phyloP scores from a whole-genome alignment of 1,140 invertebrate species.

The Drosophila sulfurigaster region DNA sequence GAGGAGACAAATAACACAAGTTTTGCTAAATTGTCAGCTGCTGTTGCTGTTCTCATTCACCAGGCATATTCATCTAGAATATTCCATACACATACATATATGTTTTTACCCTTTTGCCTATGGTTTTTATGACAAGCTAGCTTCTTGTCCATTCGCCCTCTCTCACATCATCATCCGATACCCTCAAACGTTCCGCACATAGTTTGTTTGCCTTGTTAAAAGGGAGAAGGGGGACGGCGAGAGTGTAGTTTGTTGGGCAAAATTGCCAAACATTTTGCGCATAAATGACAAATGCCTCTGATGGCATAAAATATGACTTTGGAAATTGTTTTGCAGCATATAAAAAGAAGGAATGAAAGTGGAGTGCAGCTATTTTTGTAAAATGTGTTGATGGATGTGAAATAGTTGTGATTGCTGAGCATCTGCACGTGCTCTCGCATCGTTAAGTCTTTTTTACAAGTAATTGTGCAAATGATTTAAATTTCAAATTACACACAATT shows the following conservation, averaged over 20 bases:
- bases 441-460: background rate
- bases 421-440: no score
- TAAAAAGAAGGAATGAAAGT: slow-evolving; percentile 52
- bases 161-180: slow-evolving; percentile 25
- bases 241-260: slow-evolving; percentile 33
- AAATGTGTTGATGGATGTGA: slow-evolving; percentile 24
- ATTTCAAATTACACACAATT: background rate
- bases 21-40: slow-evolving; percentile 73
- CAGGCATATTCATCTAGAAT: slow-evolving; percentile 24
- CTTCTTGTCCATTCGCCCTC: slow-evolving; percentile 11
- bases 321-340: slow-evolving; percentile 81
- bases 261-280: slow-evolving; percentile 81
- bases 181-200: slow-evolving; percentile 51
- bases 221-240: background rate
- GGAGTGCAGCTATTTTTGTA: slow-evolving; percentile 9
- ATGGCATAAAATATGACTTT: slow-evolving; percentile 84
- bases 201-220: slow-evolving; percentile 36
- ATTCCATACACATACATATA: slow-evolving; percentile 32
- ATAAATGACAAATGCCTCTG: slow-evolving; percentile 83
- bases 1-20: slow-evolving; percentile 73
- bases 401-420: slow-evolving; percentile 45
- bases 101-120: slow-evolving; percentile 43
- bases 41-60: slow-evolving; percentile 36
- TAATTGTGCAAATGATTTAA: background rate
- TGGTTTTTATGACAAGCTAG: slow-evolving; percentile 43